Percentiles rank a stretch among this genome's conserved stretches.
Evolutionary conservation across 2,888 invertebrate species (phyloP).

Genomic region (Agrotis clavis): DNA sequence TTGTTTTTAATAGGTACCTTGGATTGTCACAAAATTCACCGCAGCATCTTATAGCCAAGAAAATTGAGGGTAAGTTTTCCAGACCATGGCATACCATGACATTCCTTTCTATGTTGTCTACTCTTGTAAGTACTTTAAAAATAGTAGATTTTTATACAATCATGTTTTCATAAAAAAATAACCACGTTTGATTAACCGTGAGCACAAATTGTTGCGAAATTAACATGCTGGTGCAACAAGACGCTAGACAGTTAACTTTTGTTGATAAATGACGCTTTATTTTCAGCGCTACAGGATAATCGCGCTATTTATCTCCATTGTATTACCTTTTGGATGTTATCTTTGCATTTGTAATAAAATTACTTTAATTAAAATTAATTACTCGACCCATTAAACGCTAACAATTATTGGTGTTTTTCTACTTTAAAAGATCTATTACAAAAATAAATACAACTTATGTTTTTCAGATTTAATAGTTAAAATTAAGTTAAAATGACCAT

Average conservation of each 20-base stretch:
- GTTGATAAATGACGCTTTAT: conserved; percentile 36
- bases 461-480: conserved; percentile 17
- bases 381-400: conserved; percentile 38
- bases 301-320: conserved; percentile 46
- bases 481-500: conserved; percentile 6
- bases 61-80: conserved; percentile 92
- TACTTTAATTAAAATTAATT: conserved; percentile 55
- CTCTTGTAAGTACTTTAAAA: not conserved
- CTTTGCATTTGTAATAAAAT: conserved; percentile 51
- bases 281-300: conserved; percentile 39
- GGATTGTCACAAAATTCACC: conserved; percentile 90
- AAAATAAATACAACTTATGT: conserved; percentile 10
- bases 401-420: conserved; percentile 32
- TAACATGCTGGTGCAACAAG: conserved; percentile 18
- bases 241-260: conserved; percentile 11
- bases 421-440: conserved; percentile 10
- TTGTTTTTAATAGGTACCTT: conserved; percentile 88
- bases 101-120: no score
- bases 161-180: no score
- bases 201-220: not conserved
- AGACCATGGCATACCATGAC: no score
- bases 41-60: conserved; percentile 91
- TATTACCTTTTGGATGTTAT: conserved; percentile 59
- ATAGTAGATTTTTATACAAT: no score
- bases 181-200: no score